Evolutionary conservation across 2,888 invertebrate species (phyloP), one percentile per base, ranked within the genome.

Genomic region (Ephialtes manifestator): DNA sequence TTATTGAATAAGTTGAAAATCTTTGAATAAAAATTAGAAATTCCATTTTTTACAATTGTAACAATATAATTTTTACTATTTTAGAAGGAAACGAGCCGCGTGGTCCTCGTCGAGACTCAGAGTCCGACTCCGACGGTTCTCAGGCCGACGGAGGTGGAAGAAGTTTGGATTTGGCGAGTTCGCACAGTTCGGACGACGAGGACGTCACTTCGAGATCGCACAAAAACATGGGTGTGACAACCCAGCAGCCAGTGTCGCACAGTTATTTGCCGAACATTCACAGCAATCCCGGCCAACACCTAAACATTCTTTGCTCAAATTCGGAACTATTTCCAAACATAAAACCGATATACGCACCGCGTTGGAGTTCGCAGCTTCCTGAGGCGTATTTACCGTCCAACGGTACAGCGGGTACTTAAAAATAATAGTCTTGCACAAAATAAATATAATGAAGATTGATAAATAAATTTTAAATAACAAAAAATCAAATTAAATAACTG

Each of bases 101-200:
- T 83, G 93, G 94, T 74, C 94, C 93, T 4, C 95, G 96, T 10
- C 96, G 96, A 90, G 96, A 96, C 87, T 96, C 97, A 0, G 97
- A 97, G 92, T 97, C 97, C 0, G 98, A 98, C 90, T 97, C 97
- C 0, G 98, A 98, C 71, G 96, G 95, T 74, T 97, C 97, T 1
- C 93, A 90, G 77, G 91, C 89, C 3, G 93, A 92, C 60, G 97
- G 97, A 92, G 95, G 95, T 89, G 97, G 97, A 2, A 95, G 97
- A 53, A 97, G 97, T 90, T 95, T 99, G 84, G 99, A 99, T 90
- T 95, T 99, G 71, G 99, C 99, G 15, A 99, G 99, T 70, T 98
- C 98, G 92, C 99, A 99, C 95, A 98, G 98, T 11, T 98, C 98
- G 68, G 99, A 99, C 91, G 99, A 99, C 88, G 96, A 96, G 15